Evolutionary conservation across 2,797 vertebrate genomes (phyloP).

Genomic region (Lutjanus argentimaculatus): DNA sequence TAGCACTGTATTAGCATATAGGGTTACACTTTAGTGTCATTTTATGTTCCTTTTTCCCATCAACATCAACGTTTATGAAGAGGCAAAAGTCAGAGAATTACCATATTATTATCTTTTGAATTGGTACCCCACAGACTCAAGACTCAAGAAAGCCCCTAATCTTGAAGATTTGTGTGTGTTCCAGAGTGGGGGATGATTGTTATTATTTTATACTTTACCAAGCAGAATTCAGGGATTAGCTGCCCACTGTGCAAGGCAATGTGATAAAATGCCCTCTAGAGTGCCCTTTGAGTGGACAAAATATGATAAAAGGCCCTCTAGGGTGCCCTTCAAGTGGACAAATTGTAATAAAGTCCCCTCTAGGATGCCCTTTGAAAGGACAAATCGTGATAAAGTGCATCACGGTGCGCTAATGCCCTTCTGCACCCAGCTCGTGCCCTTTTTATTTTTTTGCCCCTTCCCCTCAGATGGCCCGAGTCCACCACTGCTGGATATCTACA

Average conservation of each 20-base stretch:
- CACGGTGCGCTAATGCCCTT: no score
- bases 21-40: not conserved
- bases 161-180: not conserved
- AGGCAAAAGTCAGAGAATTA: conserved; percentile 19
- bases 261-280: no score
- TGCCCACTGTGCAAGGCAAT: no score
- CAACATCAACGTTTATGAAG: not conserved
- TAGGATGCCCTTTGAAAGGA: no score
- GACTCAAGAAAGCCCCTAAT: not conserved
- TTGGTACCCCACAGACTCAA: not conserved
- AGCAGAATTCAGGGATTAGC: not conserved
- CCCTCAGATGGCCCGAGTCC: no score
- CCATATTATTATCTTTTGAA: conserved; percentile 4
- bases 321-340: no score
- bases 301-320: no score
- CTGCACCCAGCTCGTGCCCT: no score
- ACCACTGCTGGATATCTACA: not conserved
- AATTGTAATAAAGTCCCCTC: no score
- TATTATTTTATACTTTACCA: not conserved
- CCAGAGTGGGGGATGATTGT: not conserved
- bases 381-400: no score
- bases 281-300: no score
- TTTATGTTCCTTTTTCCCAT: conserved; percentile 10
- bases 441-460: no score
- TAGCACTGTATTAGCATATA: conserved; percentile 18